Conservation (phyloP, 1,140 invertebrate genomes). For the Drosophila ogumai region DNA sequence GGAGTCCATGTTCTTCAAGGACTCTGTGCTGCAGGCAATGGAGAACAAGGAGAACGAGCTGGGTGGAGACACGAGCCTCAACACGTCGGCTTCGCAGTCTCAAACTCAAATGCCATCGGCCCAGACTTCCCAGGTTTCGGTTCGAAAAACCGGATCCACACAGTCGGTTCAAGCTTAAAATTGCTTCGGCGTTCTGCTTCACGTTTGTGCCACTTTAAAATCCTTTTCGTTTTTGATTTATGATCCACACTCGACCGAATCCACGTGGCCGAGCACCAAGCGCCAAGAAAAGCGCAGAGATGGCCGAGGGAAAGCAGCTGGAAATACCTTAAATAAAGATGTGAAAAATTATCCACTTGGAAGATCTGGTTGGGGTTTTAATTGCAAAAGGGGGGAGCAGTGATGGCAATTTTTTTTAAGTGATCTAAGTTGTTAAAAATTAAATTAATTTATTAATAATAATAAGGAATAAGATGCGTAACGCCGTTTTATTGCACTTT, state of each 20-base stretch:
- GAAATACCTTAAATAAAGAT: constrained; percentile 34
- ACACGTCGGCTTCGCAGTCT: background rate
- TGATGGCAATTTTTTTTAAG: background rate
- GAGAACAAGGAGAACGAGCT: constrained; percentile 1
- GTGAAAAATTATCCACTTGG: constrained; percentile 30
- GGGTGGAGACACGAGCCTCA: background rate
- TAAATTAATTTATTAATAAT: too few relatives aligned
- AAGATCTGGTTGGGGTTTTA: constrained; percentile 20
- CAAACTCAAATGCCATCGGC: background rate
- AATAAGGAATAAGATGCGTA: background rate
- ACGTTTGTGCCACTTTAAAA: constrained; percentile 60
- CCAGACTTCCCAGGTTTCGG: background rate
- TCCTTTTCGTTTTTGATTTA: constrained; percentile 66
- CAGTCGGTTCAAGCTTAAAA: constrained; percentile 25
- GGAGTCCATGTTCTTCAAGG: constrained; percentile 51
- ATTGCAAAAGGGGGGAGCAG: constrained; percentile 13
- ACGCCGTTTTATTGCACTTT: background rate
- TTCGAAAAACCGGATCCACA: background rate
- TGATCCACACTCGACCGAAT: constrained; percentile 62
- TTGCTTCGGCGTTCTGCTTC: constrained; percentile 17
- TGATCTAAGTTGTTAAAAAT: background rate
- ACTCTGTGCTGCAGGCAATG: constrained; percentile 46
- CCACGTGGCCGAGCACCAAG: constrained; percentile 43
- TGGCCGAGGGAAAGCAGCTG: constrained; percentile 24
- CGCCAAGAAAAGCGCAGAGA: constrained; percentile 6